These are phyloP conservation scores for Nylanderia fulva DNA, from an alignment of 1,140 invertebrate genomes.

Conservation along the genomic window DNA sequence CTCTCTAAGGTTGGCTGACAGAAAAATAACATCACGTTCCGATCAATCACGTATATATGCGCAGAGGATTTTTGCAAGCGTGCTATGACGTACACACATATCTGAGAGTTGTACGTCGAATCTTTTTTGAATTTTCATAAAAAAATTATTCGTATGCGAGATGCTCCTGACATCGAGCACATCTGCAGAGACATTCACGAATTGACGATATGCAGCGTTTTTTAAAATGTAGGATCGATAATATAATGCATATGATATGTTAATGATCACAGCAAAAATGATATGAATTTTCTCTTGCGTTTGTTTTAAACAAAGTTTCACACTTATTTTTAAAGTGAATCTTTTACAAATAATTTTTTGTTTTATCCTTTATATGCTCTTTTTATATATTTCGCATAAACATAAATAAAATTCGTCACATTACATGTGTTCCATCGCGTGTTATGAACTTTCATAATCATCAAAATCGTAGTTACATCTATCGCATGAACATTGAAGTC, in stretches of 20 bases:
- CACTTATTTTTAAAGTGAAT: background rate
- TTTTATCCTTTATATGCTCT: background rate
- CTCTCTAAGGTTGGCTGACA: background rate
- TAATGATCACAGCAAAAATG: background rate
- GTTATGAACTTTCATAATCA: background rate
- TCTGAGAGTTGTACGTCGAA: background rate
- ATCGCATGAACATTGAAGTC: background rate
- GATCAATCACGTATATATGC: slow-evolving; percentile 48
- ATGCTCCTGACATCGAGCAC: background rate
- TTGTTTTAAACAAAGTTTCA: background rate
- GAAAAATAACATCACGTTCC: slow-evolving; percentile 61
- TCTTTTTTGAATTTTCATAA: background rate
- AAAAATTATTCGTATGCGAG: background rate
- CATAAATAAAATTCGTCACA: background rate
- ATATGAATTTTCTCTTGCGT: background rate
- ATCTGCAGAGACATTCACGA: background rate
- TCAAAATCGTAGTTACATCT: background rate
- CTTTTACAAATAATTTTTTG: background rate
- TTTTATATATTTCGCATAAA: background rate
- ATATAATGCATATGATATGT: background rate
- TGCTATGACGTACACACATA: background rate
- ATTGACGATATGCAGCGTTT: background rate
- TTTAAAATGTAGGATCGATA: background rate
- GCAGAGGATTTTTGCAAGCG: background rate
- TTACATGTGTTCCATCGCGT: background rate